Percentiles rank a stretch among this genome's conserved stretches.
Evolutionary conservation across 2,797 vertebrate genomes (phyloP).

Genomic region (Babyrousa celebensis): DNA sequence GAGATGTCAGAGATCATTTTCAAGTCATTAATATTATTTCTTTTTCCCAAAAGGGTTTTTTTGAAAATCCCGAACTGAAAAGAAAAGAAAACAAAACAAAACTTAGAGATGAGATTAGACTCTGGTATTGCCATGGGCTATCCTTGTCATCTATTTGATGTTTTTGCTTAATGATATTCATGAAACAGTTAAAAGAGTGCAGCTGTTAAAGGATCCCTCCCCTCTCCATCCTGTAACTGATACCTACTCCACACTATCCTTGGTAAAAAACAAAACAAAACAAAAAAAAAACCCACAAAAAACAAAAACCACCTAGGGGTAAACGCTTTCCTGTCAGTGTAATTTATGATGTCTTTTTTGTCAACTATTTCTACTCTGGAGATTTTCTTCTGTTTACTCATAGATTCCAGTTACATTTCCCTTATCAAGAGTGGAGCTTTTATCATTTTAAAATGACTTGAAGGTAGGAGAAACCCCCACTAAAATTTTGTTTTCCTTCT

Average conservation of each 20-base stretch:
- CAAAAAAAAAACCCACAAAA: background rate
- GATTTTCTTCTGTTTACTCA: background rate
- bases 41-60: background rate
- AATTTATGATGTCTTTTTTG: conserved; percentile 57
- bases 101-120: conserved; percentile 85
- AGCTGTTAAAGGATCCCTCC: conserved; percentile 40
- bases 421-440: background rate
- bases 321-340: conserved; percentile 55
- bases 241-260: conserved; percentile 53
- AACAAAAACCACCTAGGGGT: background rate
- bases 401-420: background rate
- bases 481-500: conserved; percentile 33
- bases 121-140: background rate
- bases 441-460: background rate
- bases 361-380: background rate
- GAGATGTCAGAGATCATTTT: background rate
- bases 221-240: background rate
- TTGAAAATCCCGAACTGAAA: background rate
- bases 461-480: background rate
- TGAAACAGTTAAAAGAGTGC: conserved; percentile 66
- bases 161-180: conserved; percentile 77
- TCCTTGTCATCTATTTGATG: background rate
- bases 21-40: background rate
- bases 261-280: background rate
- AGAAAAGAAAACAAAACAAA: conserved; percentile 22